Evolutionary conservation across 2,113 vertebrate species (phyloP), one percentile per base, ranked within the genome.

Genomic region (Pollimyrus isidori): DNA sequence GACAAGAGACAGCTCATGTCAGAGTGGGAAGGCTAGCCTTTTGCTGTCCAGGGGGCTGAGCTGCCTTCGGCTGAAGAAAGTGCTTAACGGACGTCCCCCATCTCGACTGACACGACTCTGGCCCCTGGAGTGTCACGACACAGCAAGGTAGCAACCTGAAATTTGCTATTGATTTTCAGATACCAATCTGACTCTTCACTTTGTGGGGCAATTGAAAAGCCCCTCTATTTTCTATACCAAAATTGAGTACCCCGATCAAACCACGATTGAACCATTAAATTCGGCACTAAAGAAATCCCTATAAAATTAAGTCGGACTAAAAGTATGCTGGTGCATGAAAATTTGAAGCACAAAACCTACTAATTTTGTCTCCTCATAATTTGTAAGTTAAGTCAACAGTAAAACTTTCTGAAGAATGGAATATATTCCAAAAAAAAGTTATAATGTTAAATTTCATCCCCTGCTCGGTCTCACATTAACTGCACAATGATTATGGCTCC

Each of bases 131-230:
- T 53, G 53, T 87, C 35, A 65, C 49, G 35, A 87, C 56, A 48
- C 52, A 26, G 53, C 26, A 9, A 42, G 35, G 35, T 42, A 48
- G 56, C 49, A 62, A 39, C 87, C 39, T 87, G 50, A 46, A 87
- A 87, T 87, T 65, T 13, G 35, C 30, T 87, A 87, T 87, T 65
- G 87, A 87, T 87, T 87, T 87, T 87, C 49, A 62, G 52, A 35
- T 65, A 62, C 52, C 53, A 62, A 62, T 65, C 87, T 87, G 86
- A 30, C 86, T 87, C 58, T 39, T 87, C 53, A 45, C 52, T 87
- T 48, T 62, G 87, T 23, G 52, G 53, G 87, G 56, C 56, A 65
- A 87, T 87, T 87, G 87, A 87, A 87, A 62, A 87, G 87, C 53
- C 53, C 87, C 50, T 35, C 50, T 39, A 87, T 30, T 87, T 58